Base-by-base conservation (phyloP, 1,140 invertebrate genomes). In the Drosophila pandora region DNA sequence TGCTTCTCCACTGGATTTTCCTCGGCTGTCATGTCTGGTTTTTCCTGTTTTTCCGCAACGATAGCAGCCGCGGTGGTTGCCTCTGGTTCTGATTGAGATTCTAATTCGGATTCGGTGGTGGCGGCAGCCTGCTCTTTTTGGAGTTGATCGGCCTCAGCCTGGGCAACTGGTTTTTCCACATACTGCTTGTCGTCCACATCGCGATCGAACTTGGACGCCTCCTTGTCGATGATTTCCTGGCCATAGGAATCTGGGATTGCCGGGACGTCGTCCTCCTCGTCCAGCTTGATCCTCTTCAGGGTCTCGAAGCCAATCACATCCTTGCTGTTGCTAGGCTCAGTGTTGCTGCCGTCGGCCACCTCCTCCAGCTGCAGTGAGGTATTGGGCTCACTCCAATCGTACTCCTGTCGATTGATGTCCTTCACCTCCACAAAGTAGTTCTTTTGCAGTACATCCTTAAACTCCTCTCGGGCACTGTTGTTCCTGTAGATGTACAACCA, bases 401-500 rank as follows among this genome's bases (percentile, higher is more conserved):
- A 90, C 30, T 92, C 90, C 59, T 93, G 92, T 48, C 88, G 90
- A 61, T 92, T 93, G 5, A 94, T 93, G 32, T 93, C 93, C 79
- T 93, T 92, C 0, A 95, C 94, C 34, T 94, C 93, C 37, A 94
- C 94, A 12, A 93, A 91, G 71, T 94, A 95, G 79, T 93, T 92
- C 50, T 94, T 92, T 84, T 92, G 90, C 23, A 95, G 78, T 54
- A 94, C 91, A 69, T 93, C 91, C 75, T 93, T 94, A 57, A 93
- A 95, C 23, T 94, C 93, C 41, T 94, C 93, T 58, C 93, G 92
- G 2, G 94, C 93, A 0, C 93, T 93, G 72, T 94, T 93, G 58
- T 94, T 95, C 75, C 94, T 94, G 76, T 94, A 95, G 43, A 94
- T 93, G 68, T 95, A 95, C 75, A 95, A 93, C 92, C 93, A 95